Conservation (phyloP, 2,888 invertebrate species). For the Pristionchus arcanus region DNA sequence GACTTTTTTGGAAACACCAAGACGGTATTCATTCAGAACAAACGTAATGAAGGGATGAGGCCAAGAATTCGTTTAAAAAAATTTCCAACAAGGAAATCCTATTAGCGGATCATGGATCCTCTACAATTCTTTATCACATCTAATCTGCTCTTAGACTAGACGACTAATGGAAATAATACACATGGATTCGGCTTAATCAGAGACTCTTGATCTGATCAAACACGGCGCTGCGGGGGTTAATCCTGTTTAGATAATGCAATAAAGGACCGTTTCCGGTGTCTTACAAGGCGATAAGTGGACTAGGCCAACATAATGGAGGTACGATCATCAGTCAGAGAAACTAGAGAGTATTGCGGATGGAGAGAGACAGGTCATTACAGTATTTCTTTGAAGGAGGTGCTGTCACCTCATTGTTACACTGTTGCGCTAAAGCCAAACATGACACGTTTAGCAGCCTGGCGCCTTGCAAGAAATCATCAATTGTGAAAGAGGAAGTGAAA, state of each 20-base stretch:
- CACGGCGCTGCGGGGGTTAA: not conserved
- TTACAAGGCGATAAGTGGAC: conserved; percentile 12
- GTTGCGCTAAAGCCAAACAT: not conserved
- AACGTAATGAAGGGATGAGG: too few relatives aligned
- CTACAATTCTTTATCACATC: too few relatives aligned
- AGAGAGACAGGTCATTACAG: not conserved
- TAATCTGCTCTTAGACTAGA: too few relatives aligned
- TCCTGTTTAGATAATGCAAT: conserved; percentile 26
- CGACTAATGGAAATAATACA: too few relatives aligned
- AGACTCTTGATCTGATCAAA: not conserved
- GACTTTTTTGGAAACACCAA: too few relatives aligned
- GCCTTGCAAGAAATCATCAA: not conserved
- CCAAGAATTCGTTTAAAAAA: too few relatives aligned
- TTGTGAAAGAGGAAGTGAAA: too few relatives aligned
- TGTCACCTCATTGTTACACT: not conserved
- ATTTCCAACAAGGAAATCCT: too few relatives aligned
- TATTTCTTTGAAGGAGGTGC: not conserved
- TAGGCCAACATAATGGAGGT: not conserved
- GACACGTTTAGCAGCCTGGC: not conserved
- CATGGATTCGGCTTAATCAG: not conserved
- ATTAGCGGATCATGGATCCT: too few relatives aligned
- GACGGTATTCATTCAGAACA: too few relatives aligned
- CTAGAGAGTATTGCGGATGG: not conserved
- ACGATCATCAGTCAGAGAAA: not conserved
- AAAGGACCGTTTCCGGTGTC: conserved; percentile 26